phyloP scores from a whole-genome alignment of 2,888 invertebrate genomes.

The Ichneumoninae sp. region DNA sequence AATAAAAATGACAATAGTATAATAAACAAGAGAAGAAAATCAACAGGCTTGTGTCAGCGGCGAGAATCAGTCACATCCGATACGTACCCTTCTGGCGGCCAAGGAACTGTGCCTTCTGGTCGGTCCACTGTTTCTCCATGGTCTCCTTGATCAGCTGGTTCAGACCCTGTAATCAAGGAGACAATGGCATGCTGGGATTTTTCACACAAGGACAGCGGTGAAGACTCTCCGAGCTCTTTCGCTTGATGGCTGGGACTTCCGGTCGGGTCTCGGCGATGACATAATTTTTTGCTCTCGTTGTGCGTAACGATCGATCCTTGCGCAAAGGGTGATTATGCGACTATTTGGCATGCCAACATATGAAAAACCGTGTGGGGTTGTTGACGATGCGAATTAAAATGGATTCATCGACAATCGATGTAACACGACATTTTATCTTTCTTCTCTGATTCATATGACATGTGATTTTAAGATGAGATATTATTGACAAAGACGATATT shows the following conservation, averaged over 20 bases:
- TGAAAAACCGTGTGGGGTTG: background rate
- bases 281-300: slow-evolving; percentile 13
- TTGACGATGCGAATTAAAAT: background rate
- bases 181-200: slow-evolving; percentile 81
- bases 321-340: background rate
- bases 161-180: slow-evolving; percentile 90
- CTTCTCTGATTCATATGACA: background rate
- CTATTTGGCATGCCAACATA: slow-evolving; percentile 33
- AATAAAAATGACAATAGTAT: background rate
- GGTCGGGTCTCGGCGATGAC: slow-evolving; percentile 28
- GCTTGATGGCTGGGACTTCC: slow-evolving; percentile 10
- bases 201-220: slow-evolving; percentile 53
- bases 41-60: slow-evolving; percentile 1
- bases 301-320: background rate
- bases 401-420: slow-evolving; percentile 3
- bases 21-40: slow-evolving; percentile 57
- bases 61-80: slow-evolving; percentile 58
- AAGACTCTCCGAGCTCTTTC: slow-evolving; percentile 15
- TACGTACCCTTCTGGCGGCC: slow-evolving; percentile 95
- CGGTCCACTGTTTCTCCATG: slow-evolving; percentile 94
- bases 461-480: slow-evolving; percentile 13
- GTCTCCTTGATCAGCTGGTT: slow-evolving; percentile 93
- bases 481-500: slow-evolving; percentile 7
- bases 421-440: background rate
- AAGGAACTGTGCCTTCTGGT: slow-evolving; percentile 94